Evolutionary conservation across 2,797 vertebrate species (phyloP).

Genomic region (Cichlasoma orientale): DNA sequence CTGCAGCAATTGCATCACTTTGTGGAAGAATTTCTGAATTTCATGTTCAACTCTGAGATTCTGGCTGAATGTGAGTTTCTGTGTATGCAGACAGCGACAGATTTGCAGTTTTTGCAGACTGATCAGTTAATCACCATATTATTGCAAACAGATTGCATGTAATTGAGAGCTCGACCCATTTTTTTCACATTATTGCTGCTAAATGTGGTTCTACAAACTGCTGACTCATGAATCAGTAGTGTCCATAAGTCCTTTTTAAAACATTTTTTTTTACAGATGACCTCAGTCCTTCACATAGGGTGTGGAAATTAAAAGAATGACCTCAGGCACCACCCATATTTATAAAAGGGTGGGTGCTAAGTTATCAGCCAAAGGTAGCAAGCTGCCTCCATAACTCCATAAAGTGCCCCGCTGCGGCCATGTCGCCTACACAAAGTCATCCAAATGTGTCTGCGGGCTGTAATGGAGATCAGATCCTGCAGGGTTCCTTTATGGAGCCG

Average conservation of each 20-base stretch:
- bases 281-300: neutral
- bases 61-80: neutral
- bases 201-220: neutral
- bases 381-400: neutral
- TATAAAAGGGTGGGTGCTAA: neutral
- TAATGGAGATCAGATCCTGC: constrained; percentile 68
- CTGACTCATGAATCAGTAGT: neutral
- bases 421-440: constrained; percentile 60
- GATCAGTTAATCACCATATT: neutral
- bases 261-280: neutral
- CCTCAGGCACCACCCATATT: rapidly evolving
- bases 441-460: constrained; percentile 26
- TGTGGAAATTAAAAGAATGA: neutral
- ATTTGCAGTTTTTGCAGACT: too few relatives aligned
- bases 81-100: neutral
- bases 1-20: too few relatives aligned
- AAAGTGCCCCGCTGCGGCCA: neutral
- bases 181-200: neutral
- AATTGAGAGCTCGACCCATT: neutral
- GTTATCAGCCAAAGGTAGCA: neutral
- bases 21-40: neutral
- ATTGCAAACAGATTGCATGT: neutral
- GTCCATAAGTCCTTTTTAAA: neutral
- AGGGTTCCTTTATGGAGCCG: constrained; percentile 66
- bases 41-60: neutral